Conservation (phyloP, 2,797 vertebrate species). For the Pantherophis vulpinus region DNA sequence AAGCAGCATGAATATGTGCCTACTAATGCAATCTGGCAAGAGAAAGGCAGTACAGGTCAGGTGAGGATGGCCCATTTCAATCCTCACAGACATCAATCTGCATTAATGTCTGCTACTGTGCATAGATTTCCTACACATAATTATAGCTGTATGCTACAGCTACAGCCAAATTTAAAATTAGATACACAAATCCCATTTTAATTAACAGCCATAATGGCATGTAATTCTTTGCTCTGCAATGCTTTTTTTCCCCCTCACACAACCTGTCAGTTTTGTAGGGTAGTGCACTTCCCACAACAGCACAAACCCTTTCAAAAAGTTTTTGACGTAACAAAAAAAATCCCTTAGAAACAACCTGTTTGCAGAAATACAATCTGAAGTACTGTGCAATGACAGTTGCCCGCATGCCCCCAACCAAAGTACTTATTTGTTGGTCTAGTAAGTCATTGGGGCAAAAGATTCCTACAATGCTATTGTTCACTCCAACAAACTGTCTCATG, state of each 20-base stretch:
- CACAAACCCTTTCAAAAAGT: background rate
- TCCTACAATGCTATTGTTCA: background rate
- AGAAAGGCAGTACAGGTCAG: background rate
- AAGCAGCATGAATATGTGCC: background rate
- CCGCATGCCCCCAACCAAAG: background rate
- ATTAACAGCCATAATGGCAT: background rate
- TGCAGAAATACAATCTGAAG: background rate
- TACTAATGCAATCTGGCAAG: background rate
- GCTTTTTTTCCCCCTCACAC: background rate
- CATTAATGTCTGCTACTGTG: background rate
- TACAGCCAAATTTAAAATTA: background rate
- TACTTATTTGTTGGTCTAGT: background rate
- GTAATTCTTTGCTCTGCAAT: background rate
- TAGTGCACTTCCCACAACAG: background rate
- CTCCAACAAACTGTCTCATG: slow-evolving; percentile 4
- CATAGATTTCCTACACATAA: background rate
- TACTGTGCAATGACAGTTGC: slow-evolving; percentile 7
- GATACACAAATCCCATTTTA: background rate
- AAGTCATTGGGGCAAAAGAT: background rate
- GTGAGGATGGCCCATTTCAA: background rate
- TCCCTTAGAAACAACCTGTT: background rate
- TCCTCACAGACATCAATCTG: background rate
- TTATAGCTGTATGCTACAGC: background rate
- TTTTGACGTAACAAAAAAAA: slow-evolving; percentile 51
- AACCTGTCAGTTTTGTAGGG: background rate